Conservation (phyloP, 2,797 vertebrate species). For the Petrocephalus sullivani region DNA sequence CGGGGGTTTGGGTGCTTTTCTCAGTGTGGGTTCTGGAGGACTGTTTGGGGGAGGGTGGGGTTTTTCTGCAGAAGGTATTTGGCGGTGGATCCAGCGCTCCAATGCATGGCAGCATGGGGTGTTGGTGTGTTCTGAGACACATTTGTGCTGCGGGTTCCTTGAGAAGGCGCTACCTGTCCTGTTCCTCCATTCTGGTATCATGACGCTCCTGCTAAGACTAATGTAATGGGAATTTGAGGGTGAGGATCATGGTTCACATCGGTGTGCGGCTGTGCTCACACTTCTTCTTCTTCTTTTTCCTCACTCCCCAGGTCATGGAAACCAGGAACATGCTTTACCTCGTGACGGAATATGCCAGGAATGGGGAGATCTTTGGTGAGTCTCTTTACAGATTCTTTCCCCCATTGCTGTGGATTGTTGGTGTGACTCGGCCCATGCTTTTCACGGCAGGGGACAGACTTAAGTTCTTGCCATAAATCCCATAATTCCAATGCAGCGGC, state of each 20-base stretch:
- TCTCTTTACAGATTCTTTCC: neutral
- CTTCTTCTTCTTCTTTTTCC: neutral
- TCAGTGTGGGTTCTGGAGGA: neutral
- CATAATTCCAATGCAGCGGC: neutral
- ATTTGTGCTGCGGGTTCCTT: neutral
- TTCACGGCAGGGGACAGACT: neutral
- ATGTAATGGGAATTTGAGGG: neutral
- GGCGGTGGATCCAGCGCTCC: neutral
- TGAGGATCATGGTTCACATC: neutral
- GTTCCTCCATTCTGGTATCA: neutral
- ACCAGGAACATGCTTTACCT: conserved; percentile 84
- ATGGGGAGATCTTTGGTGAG: conserved; percentile 79
- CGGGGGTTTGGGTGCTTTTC: neutral
- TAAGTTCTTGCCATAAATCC: neutral
- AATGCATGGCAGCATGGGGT: neutral
- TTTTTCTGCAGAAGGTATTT: neutral
- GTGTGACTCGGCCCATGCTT: neutral
- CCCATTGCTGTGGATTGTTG: neutral
- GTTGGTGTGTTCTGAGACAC: neutral
- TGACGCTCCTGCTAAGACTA: neutral
- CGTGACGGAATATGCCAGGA: conserved; percentile 78
- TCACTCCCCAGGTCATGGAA: conserved; percentile 72
- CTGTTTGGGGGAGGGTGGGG: neutral
- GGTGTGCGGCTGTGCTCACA: neutral
- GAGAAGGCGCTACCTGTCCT: neutral